Percentiles rank a stretch among this genome's conserved stretches.
Evolutionary conservation across 2,888 invertebrate genomes (phyloP).

Genomic region (Philereme vetulata): DNA sequence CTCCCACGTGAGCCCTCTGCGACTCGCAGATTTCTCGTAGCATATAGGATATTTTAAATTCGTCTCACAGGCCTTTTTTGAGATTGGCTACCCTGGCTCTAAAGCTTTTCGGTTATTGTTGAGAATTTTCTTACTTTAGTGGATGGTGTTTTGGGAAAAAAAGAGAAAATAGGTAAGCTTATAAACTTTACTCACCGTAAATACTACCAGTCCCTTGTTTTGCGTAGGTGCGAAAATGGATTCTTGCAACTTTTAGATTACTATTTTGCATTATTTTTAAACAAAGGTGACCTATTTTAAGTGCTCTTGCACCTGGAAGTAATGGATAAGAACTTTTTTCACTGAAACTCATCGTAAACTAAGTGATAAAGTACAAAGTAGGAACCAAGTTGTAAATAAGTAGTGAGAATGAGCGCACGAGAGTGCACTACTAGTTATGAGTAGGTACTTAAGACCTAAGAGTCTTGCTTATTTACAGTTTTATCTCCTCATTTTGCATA

Average conservation of each 20-base stretch:
- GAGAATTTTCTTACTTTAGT: conserved; percentile 18
- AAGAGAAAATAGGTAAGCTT: no score
- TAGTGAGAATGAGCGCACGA: conserved; percentile 9
- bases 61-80: conserved; percentile 35
- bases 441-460: conserved; percentile 13
- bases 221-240: not conserved
- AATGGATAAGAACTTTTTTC: not conserved
- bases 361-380: conserved; percentile 19
- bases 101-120: conserved; percentile 18
- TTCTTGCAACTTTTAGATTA: not conserved
- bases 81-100: conserved; percentile 22
- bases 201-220: not conserved
- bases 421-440: conserved; percentile 16
- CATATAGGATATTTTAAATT: conserved; percentile 33
- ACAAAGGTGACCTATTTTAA: no score
- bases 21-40: conserved; percentile 38
- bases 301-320: not conserved
- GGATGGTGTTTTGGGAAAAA: not conserved
- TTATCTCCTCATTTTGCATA: conserved; percentile 19
- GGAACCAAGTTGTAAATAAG: conserved; percentile 26
- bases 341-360: conserved; percentile 3
- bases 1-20: conserved; percentile 46
- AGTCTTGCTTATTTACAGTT: conserved; percentile 26
- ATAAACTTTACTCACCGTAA: no score
- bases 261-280: not conserved